A percentile compares a stretch with the other conserved stretches of the same genome.
Conservation (phyloP, 2,888 invertebrate genomes). For the Macrophya alboannulata region DNA sequence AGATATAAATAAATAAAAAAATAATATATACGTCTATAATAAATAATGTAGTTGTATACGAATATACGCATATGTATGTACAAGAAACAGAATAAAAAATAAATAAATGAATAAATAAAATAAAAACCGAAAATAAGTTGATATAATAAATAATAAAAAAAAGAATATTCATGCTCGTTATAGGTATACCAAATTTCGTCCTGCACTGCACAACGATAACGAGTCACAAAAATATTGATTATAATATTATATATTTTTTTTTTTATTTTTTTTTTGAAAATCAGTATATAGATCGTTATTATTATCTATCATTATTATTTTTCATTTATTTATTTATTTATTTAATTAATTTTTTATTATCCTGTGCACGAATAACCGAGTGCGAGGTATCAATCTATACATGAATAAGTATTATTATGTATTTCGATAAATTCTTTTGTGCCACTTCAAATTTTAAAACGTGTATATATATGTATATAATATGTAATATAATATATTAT, state of each 20-base stretch:
- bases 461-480: not conserved
- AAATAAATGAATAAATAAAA: not conserved
- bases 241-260: not conserved
- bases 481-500: not conserved
- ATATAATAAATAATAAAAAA: not conserved
- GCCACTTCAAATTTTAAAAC: slow-evolving; percentile 2
- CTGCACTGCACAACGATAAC: not conserved
- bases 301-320: not conserved
- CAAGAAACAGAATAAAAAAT: too few relatives aligned
- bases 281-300: not conserved
- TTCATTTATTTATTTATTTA: slow-evolving; percentile 21
- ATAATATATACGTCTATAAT: too few relatives aligned
- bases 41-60: too few relatives aligned
- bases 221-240: slow-evolving; percentile 10
- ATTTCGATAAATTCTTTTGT: slow-evolving; percentile 35
- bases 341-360: slow-evolving; percentile 25
- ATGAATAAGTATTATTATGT: not conserved
- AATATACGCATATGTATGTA: slow-evolving; percentile 6
- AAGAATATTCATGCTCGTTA: not conserved
- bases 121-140: not conserved
- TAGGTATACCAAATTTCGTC: slow-evolving; percentile 6
- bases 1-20: slow-evolving; percentile 12
- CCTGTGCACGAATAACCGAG: slow-evolving; percentile 53
- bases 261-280: not conserved
- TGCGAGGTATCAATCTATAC: slow-evolving; percentile 33